phyloP scores from a whole-genome alignment of 2,888 invertebrate genomes.

The Ormyrus nitidulus region DNA sequence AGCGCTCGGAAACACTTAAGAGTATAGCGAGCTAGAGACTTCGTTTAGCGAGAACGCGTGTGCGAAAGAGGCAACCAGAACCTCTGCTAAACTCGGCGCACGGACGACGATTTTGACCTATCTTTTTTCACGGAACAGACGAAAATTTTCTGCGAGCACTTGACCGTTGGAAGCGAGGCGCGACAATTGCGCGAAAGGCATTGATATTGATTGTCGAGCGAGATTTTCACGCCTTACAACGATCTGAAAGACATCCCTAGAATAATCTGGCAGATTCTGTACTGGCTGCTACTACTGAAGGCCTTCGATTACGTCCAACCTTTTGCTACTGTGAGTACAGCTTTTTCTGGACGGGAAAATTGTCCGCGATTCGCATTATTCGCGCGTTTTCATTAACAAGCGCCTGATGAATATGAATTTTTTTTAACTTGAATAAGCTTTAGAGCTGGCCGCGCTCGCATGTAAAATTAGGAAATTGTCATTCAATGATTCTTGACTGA shows the following conservation, averaged over 20 bases:
- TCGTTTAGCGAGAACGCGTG: no score
- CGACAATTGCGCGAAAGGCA: neutral
- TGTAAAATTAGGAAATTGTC: neutral
- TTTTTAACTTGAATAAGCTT: conserved; percentile 20
- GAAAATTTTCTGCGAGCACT: no score
- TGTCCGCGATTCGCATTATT: neutral
- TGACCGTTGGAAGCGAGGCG: no score
- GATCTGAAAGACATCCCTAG: neutral
- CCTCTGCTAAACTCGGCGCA: no score
- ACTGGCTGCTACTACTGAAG: neutral
- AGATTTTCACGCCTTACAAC: neutral
- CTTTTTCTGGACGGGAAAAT: no score
- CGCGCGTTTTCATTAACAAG: neutral
- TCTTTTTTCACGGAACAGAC: no score
- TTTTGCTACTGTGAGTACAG: conserved; percentile 24
- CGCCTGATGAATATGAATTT: neutral
- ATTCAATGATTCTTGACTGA: conserved; percentile 21
- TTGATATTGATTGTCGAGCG: conserved; percentile 28
- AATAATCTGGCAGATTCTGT: conserved; percentile 41
- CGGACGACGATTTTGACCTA: no score
- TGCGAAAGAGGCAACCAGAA: no score
- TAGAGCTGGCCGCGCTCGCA: neutral
- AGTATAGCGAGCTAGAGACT: neutral
- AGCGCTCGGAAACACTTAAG: neutral
- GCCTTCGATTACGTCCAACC: neutral